These are phyloP conservation scores for Hydrolagus affinis DNA, from an alignment of 2,113 vertebrate genomes.

Conservation along the genomic window DNA sequence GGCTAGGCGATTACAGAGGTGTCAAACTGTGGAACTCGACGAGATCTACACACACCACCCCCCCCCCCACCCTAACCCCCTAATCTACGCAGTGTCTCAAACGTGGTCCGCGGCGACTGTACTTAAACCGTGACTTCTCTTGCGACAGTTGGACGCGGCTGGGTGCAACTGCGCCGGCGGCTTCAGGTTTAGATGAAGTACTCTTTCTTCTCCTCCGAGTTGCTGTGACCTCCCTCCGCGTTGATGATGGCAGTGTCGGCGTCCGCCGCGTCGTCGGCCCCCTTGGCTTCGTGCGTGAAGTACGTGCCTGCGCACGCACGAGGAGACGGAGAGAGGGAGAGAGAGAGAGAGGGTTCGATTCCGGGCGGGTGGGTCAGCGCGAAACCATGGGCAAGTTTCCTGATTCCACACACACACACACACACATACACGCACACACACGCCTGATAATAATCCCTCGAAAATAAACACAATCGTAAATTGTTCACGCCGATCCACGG, in stretches of 20 bases:
- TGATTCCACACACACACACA: too few relatives aligned
- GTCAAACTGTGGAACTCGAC: conserved; percentile 76
- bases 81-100: conserved; percentile 38
- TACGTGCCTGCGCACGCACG: conserved; percentile 75
- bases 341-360: too few relatives aligned
- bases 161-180: conserved; percentile 56
- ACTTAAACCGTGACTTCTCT: conserved; percentile 32
- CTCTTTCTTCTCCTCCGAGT: conserved; percentile 97
- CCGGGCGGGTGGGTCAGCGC: too few relatives aligned
- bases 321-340: background rate
- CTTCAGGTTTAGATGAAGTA: conserved; percentile 83
- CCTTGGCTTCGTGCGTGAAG: conserved; percentile 99
- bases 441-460: too few relatives aligned
- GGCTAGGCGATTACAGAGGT: conserved; percentile 68
- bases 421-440: too few relatives aligned
- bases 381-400: too few relatives aligned
- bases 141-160: conserved; percentile 62
- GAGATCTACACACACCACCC: conserved; percentile 63
- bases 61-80: conserved; percentile 52
- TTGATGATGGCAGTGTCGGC: conserved; percentile 99
- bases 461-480: too few relatives aligned
- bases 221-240: conserved; percentile 95
- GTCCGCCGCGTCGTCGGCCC: conserved; percentile 90
- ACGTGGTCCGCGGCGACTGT: conserved; percentile 33
- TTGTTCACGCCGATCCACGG: too few relatives aligned